Percentiles rank a stretch among this genome's conserved stretches.
phyloP scores from a whole-genome alignment of 2,797 vertebrate genomes.

The Halcyon smyrnensis region DNA sequence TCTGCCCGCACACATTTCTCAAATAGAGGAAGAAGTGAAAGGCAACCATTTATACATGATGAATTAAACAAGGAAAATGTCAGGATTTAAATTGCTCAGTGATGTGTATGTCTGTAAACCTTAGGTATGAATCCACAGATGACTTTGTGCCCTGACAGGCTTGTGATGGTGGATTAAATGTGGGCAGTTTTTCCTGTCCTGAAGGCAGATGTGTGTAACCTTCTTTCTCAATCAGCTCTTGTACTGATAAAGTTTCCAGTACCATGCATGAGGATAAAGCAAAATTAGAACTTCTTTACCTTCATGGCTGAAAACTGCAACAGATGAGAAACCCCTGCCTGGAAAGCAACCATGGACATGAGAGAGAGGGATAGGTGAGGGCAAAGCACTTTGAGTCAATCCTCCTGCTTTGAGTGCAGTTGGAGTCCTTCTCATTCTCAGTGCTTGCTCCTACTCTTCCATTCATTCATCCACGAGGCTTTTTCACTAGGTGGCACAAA shows the following conservation, averaged over 20 bases:
- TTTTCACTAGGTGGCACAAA: not conserved
- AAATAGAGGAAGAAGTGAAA: not conserved
- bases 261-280: not conserved
- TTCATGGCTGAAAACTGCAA: not conserved
- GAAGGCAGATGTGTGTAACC: not conserved
- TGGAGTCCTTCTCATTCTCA: not conserved
- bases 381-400: not conserved
- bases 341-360: not conserved
- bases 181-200: not conserved
- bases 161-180: not conserved
- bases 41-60: not conserved
- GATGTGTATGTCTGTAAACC: not conserved
- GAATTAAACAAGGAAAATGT: not conserved
- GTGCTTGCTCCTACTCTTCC: not conserved
- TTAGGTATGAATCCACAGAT: not conserved
- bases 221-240: not conserved
- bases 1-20: slow-evolving; percentile 8
- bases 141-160: not conserved
- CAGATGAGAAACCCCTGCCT: not conserved
- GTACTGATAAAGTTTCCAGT: not conserved
- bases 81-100: not conserved
- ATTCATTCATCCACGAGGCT: not conserved
- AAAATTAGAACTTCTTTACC: not conserved
- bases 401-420: not conserved
- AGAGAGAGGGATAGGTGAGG: not conserved